These are phyloP conservation scores for Megatriorchis doriae DNA, from an alignment of 2,113 vertebrate genomes.

Conservation along the genomic window DNA sequence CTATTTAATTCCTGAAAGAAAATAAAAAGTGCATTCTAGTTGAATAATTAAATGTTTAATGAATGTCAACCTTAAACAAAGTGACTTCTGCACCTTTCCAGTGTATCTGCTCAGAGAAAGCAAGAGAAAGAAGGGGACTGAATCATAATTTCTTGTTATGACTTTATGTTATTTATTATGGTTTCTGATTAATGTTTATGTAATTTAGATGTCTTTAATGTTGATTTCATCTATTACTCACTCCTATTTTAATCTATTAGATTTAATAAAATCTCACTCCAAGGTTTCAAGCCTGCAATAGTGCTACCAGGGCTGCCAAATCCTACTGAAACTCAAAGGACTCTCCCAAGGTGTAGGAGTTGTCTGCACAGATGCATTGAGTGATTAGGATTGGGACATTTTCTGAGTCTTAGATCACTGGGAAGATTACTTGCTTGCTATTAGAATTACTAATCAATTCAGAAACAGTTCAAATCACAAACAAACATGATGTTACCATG, in stretches of 20 bases:
- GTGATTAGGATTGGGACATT: not conserved
- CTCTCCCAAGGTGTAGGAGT: not conserved
- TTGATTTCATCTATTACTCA: not conserved
- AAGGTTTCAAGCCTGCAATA: not conserved
- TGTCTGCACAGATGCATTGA: not conserved
- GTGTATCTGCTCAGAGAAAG: not conserved
- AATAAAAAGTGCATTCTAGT: not conserved
- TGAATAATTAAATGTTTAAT: not conserved
- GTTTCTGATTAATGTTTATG: not conserved
- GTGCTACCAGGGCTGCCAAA: not conserved
- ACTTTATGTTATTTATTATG: not conserved
- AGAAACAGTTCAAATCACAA: not conserved
- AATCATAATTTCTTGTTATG: not conserved
- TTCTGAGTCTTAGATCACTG: not conserved
- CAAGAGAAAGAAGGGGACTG: not conserved
- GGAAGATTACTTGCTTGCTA: not conserved
- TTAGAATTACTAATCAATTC: not conserved
- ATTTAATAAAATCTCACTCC: not conserved
- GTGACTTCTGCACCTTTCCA: not conserved
- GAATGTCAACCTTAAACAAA: not conserved
- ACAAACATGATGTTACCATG: not conserved
- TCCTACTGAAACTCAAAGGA: not conserved
- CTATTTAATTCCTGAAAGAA: not conserved
- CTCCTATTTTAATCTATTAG: not conserved
- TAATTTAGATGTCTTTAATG: not conserved